Evolutionary conservation across 2,113 vertebrate genomes (phyloP), one percentile per base, ranked within the genome.

Genomic region (Pontoporia blainvillei): DNA sequence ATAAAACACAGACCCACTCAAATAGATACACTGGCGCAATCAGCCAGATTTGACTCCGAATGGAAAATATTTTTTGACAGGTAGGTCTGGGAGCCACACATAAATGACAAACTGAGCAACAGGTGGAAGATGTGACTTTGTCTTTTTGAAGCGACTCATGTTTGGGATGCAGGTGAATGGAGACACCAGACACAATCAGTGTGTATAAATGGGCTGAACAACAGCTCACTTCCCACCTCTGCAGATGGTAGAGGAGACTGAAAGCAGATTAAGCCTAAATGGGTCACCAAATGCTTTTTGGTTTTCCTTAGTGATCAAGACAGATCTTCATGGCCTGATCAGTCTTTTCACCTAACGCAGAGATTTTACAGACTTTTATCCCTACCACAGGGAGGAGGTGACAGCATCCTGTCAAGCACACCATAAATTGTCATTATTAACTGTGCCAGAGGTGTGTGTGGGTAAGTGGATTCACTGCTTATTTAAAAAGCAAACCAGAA

Each of bases 251-350:
- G 90, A 75, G 90, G 91, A 90, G 20, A 78, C 89, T 75, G 73
- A 96, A 97, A 96, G 91, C 5, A 49, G 97, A 95, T 20, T 11
- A 92, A 91, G 96, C 95, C 72, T 86, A 89, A 97, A 93, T 78
- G 96, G 94, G 97, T 97, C 86, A 89, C 83, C 64, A 86, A 94
- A 62, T 41, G 8, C 64, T 27, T 5, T 95, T 97, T 71, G 87
- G 62, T 86, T 97, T 97, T 39, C 29, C 75, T 96, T 90, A 8
- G 71, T 62, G 66, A 94, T 61, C 36, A 31, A 91, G 46, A 39
- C 88, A 76, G 27, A 39, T 84, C 31, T 83, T 87, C 84, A 17
- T 3, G 46, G 90, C 46, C 29, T 44, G 1, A 17, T 93, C 67
- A 21, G n/a, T 67, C 90, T 86, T 94, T 31, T 69, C 75, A 21